Evolutionary conservation across 2,797 vertebrate genomes (phyloP).

Genomic region (Lophura swinhoii): DNA sequence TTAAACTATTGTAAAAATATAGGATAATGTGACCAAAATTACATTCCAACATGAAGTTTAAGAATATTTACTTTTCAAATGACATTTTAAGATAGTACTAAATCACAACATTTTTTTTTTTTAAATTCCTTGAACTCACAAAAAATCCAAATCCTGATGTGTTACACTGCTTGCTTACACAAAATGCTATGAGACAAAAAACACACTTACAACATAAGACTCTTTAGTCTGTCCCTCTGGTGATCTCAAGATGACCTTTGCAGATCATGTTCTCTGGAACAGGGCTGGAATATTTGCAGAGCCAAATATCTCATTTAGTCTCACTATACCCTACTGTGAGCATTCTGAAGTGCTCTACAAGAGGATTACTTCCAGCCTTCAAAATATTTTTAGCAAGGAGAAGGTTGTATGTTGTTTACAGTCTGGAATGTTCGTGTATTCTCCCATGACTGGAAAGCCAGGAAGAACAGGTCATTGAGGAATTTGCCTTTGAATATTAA

Average conservation of each 20-base stretch:
- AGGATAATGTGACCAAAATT: background rate
- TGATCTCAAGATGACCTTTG: background rate
- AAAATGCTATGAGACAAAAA: background rate
- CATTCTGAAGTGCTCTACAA: background rate
- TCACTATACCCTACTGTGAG: background rate
- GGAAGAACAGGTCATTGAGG: background rate
- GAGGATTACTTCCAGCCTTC: background rate
- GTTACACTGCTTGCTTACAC: background rate
- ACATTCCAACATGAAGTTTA: background rate
- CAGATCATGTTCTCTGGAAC: background rate
- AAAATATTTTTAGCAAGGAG: background rate
- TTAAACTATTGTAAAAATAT: background rate
- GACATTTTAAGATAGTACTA: background rate
- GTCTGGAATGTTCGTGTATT: fast-evolving
- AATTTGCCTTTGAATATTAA: background rate
- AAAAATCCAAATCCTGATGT: background rate
- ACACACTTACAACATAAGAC: background rate
- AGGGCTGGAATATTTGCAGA: background rate
- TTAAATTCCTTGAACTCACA: background rate
- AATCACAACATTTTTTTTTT: background rate
- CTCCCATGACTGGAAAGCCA: background rate
- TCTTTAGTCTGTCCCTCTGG: background rate
- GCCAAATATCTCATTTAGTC: background rate
- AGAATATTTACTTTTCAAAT: background rate
- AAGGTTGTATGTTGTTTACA: background rate